Evolutionary conservation across 2,888 invertebrate species (phyloP), one percentile per base, ranked within the genome.

Genomic region (Dusona sp.): DNA sequence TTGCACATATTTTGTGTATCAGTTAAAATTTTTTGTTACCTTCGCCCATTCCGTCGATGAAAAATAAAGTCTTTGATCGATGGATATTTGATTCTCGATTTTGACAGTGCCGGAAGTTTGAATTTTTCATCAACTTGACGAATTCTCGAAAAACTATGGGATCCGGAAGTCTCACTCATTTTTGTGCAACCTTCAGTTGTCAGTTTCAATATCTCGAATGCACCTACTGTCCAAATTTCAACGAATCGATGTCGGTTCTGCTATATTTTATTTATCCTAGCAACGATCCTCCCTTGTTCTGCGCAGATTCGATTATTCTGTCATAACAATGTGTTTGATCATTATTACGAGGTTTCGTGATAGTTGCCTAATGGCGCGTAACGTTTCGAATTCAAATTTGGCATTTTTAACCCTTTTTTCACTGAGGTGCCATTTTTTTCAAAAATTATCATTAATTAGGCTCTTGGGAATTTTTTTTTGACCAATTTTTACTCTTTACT

Each of bases 11-110:
- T 48, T n/a, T 7, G 7, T n/a, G 19, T 48, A 48, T 1, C 4
- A 6, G n/a, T 6, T 48, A 16, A 0, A 48, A 48, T 19, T 1
- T 16, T n/a, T 25, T 16, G 9, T 45, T 83, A 90, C 90, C 90
- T 90, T 1, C 89, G 88, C 79, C 88, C 85, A 75, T 90, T 85
- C 38, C 90, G 88, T 25, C 84, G 89, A 89, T 91, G 90, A 74
- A 90, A 89, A 88, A 90, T 87, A 16, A 88, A 89, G 48, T 90
- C 89, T 68, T 80, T 70, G 61, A 83, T 79, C 74, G 89, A 83
- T 25, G 89, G 89, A 36, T 87, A 85, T 72, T 86, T 79, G 16
- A 89, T 86, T 22, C 79, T 72, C 25, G 87, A 64, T 64, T 80
- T 88, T 13, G 82, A 61, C 16, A 67, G 74, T 33, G 79, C 64